phyloP scores from a whole-genome alignment of 35 echinoderm and acorn worm genomes.

The Heliocidaris erythrogramma region DNA sequence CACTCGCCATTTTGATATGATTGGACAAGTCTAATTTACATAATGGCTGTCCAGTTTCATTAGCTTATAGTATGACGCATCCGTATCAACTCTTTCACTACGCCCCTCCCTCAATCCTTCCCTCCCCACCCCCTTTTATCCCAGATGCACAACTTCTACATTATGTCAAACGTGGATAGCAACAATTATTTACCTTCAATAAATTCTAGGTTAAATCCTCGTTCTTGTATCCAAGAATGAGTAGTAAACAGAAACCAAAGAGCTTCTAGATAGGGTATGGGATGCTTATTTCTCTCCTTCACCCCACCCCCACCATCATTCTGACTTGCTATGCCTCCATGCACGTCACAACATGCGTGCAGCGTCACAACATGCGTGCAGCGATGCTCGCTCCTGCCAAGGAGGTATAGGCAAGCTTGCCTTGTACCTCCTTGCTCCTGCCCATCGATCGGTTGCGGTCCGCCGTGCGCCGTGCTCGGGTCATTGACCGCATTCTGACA shows the following conservation, averaged over 20 bases:
- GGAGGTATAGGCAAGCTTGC: no score
- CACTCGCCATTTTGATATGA: neutral
- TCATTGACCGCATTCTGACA: slow-evolving; percentile 31
- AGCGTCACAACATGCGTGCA: slow-evolving; percentile 1
- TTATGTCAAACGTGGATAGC: neutral
- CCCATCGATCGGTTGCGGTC: slow-evolving; percentile 18
- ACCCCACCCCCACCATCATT: neutral
- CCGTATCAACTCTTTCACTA: neutral
- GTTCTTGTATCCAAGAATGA: neutral
- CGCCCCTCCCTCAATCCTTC: neutral
- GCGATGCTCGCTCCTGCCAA: neutral
- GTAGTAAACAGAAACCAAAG: neutral
- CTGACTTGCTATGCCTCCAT: neutral
- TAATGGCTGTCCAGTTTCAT: neutral
- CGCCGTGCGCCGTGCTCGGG: neutral
- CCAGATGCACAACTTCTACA: neutral
- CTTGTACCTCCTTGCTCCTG: no score
- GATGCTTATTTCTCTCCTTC: neutral
- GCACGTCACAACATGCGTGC: slow-evolving; percentile 7
- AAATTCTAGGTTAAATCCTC: neutral
- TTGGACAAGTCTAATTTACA: slow-evolving; percentile 11
- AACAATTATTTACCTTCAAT: neutral
- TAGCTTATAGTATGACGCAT: slow-evolving; percentile 1
- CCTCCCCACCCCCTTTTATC: neutral
- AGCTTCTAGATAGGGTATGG: neutral